Conservation (phyloP, 2,113 vertebrate genomes). For the Gopherus evgoodei region DNA sequence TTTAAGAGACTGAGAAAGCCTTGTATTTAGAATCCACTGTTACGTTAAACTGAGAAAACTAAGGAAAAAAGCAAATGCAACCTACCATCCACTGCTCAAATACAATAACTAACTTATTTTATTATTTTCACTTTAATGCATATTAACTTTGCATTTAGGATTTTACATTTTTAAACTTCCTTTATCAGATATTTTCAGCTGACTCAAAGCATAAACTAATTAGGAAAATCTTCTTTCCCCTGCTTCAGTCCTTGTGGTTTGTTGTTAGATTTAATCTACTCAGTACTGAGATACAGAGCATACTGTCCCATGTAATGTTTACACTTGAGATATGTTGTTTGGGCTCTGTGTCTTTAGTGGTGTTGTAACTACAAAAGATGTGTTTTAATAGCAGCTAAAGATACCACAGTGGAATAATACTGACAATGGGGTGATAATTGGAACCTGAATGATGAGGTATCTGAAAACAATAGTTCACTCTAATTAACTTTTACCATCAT, state of each 20-base stretch:
- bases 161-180: not conserved
- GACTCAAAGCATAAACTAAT: slow-evolving; percentile 28
- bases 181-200: not conserved
- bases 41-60: not conserved
- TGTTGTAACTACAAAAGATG: slow-evolving; percentile 44
- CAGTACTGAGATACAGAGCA: slow-evolving; percentile 8
- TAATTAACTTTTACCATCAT: slow-evolving; percentile 1
- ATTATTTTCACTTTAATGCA: not conserved
- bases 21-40: not conserved
- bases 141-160: not conserved
- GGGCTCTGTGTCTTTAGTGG: slow-evolving; percentile 9
- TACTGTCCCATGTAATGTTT: slow-evolving; percentile 50
- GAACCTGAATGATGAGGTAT: slow-evolving; percentile 16
- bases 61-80: not conserved
- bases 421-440: slow-evolving; percentile 29
- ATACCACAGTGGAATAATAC: slow-evolving; percentile 33
- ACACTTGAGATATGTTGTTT: slow-evolving; percentile 18
- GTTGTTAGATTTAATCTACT: slow-evolving; percentile 54
- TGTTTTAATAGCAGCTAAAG: slow-evolving; percentile 44
- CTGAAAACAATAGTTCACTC: slow-evolving; percentile 7
- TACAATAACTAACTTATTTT: not conserved
- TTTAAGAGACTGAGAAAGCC: not conserved
- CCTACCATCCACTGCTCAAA: not conserved
- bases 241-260: not conserved
- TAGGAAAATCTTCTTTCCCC: slow-evolving; percentile 31